Conservation (phyloP, 2,797 vertebrate species). For the Melanotaenia nigrans region DNA sequence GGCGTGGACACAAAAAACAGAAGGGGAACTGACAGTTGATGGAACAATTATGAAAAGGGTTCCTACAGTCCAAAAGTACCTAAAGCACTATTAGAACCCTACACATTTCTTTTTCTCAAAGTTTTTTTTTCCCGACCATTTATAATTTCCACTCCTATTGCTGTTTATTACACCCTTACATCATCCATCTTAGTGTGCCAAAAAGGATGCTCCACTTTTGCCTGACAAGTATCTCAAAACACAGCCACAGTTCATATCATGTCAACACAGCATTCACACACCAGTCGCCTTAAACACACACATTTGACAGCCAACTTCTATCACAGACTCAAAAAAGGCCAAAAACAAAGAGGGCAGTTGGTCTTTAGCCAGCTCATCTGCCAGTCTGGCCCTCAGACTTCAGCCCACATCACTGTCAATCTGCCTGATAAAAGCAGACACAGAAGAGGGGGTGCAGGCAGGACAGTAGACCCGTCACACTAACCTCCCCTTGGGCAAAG, state of each 20-base stretch:
- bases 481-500: conserved; percentile 77
- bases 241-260: conserved; percentile 39
- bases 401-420: conserved; percentile 73
- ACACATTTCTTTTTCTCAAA: no score
- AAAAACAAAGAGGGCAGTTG: conserved; percentile 76
- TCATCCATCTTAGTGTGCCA: background rate
- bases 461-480: conserved; percentile 68
- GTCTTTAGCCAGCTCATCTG: conserved; percentile 79
- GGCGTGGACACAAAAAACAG: background rate
- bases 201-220: background rate
- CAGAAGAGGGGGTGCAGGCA: conserved; percentile 59
- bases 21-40: background rate
- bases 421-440: conserved; percentile 68
- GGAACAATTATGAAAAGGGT: background rate
- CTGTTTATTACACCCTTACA: background rate
- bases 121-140: background rate
- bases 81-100: background rate
- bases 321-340: conserved; percentile 70
- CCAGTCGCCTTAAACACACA: conserved; percentile 27
- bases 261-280: conserved; percentile 44
- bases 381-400: conserved; percentile 72
- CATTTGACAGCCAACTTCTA: conserved; percentile 59
- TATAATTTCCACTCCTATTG: background rate
- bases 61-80: background rate
- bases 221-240: background rate